Percentiles rank a stretch among this genome's conserved stretches.
phyloP scores from a whole-genome alignment of 2,888 invertebrate species.

The Ypsolopha scabrella region DNA sequence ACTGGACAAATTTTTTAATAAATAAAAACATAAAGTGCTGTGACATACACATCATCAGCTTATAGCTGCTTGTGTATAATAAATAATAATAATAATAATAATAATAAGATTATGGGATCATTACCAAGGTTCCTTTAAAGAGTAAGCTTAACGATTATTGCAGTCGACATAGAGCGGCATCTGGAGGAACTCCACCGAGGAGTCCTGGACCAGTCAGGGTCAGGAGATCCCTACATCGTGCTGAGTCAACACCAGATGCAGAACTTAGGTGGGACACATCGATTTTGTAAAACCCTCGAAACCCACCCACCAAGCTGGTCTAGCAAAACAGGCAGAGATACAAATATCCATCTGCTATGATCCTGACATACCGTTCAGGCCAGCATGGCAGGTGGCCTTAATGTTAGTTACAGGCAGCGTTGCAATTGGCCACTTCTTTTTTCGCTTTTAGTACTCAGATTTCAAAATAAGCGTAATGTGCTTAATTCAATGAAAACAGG shows the following conservation, averaged over 20 bases:
- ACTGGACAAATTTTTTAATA: too few species aligned
- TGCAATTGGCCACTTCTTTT: too few species aligned
- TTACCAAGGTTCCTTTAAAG: background rate
- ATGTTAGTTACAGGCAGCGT: background rate
- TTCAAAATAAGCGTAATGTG: too few species aligned
- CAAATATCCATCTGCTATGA: background rate
- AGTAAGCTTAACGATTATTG: background rate
- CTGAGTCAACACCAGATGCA: conserved; percentile 65
- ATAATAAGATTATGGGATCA: background rate
- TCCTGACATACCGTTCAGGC: background rate
- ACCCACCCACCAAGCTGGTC: background rate
- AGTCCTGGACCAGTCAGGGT: conserved; percentile 40
- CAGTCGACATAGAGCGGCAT: conserved; percentile 47
- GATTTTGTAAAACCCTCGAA: background rate
- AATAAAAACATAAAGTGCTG: too few species aligned
- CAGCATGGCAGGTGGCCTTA: background rate
- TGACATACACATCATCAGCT: too few species aligned
- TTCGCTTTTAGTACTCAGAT: too few species aligned
- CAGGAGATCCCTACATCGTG: conserved; percentile 51
- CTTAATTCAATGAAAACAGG: too few species aligned
- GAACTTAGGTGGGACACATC: conserved; percentile 42
- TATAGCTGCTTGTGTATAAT: too few species aligned
- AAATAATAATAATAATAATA: too few species aligned
- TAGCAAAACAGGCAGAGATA: too few species aligned
- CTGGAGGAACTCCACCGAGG: conserved; percentile 52